Evolutionary conservation across 30 jellyfish, hydroid and myxozoan genomes (phyloP), one percentile per base, ranked within the genome.

Genomic region (Cassiopea xamachana): DNA sequence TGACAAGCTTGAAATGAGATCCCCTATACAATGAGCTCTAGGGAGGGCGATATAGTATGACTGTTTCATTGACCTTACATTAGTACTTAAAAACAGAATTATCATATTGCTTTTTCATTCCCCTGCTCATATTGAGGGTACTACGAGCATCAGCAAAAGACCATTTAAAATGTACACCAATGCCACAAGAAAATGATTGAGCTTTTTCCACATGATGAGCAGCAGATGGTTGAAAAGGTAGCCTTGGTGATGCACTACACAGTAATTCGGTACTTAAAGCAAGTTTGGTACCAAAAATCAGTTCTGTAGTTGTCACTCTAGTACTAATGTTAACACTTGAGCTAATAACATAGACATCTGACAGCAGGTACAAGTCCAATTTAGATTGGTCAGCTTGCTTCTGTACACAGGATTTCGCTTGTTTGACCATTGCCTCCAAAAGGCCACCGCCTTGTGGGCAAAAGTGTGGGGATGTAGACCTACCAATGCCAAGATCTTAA

Each of bases 341-440:
- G 43, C 87, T 5, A 2, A 79, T 79, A 70, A 79, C 80, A 13
- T 48, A 79, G 13, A 48, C 84, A 83, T 60, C 69, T 10, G 82
- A 60, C 48, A 58, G 81, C 69, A 82, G 83, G 68, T 82, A 64
- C 12, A 39, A 43, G 77, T 82, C 90, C 90, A 83, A 82, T 17
- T 61, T 82, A 64, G 60, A 61, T 13, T 46, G 69, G 67, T 83
- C 91, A 64, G 69, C 91, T 68, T 64, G 91, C 51, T 83, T 83
- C 72, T 68, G 91, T 18, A 83, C 84, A 72, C 91, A 83, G 45
- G 91, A 67, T 60, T 83, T 83, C 13, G 69, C 84, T 83, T 83
- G 91, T 50, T 83, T 83, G 2, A 83, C 91, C 91, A 67, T 64
- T 2, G 91, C 91, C 46, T 83, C 83, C 45, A 75, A 83, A 47